A percentile compares a stretch with the other conserved stretches of the same genome.
These are phyloP conservation scores for Beroe forskalii DNA, from an alignment of 37 sponge, comb jelly and placozoan species.

Conservation along the genomic window DNA sequence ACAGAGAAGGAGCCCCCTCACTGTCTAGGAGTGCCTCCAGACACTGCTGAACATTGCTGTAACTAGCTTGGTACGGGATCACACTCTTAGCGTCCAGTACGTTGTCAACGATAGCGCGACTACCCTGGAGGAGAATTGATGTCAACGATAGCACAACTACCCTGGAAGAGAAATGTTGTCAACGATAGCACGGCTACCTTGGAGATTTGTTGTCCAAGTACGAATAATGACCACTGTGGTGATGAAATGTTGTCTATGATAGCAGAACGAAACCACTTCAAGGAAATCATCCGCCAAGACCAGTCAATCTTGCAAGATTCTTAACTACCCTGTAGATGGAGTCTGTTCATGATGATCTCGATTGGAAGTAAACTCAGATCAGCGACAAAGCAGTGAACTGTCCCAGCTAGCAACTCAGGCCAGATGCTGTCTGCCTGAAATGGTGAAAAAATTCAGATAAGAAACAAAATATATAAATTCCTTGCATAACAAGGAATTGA, in stretches of 20 bases:
- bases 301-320: too few relatives aligned
- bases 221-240: too few relatives aligned
- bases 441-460: too few relatives aligned
- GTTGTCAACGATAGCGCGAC: slow-evolving; percentile 39
- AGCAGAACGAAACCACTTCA: too few relatives aligned
- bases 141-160: too few relatives aligned
- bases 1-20: background rate
- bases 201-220: too few relatives aligned
- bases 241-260: too few relatives aligned
- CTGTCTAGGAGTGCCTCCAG: slow-evolving; percentile 17
- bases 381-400: slow-evolving; percentile 41
- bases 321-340: slow-evolving; percentile 49
- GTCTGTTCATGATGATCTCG: slow-evolving; percentile 42
- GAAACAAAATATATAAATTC: too few relatives aligned
- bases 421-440: slow-evolving; percentile 19
- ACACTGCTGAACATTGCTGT: slow-evolving; percentile 25
- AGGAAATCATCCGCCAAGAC: too few relatives aligned
- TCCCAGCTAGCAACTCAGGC: slow-evolving; percentile 24
- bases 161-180: too few relatives aligned
- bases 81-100: slow-evolving; percentile 3
- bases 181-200: slow-evolving; percentile 24
- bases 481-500: too few relatives aligned
- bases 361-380: slow-evolving; percentile 3
- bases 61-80: slow-evolving; percentile 28
- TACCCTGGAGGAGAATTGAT: too few relatives aligned